A percentile compares a stretch with the other conserved stretches of the same genome.
Conservation (phyloP, 2,888 invertebrate species). For the Morpho deidamia region DNA sequence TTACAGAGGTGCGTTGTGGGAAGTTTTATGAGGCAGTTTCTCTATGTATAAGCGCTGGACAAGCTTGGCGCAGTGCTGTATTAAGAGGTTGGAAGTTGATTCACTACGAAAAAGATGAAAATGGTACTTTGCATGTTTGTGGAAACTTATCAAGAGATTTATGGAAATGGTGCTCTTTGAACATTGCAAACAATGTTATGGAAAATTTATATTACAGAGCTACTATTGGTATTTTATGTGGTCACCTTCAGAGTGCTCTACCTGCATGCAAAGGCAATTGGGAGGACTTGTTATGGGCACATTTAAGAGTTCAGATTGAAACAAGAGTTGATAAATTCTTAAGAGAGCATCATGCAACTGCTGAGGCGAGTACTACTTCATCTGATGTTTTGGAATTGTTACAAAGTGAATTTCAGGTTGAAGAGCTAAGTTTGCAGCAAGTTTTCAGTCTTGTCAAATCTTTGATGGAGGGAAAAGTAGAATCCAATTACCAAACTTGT, state of each 20-base stretch:
- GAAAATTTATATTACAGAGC: slow-evolving; percentile 80
- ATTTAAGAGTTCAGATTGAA: slow-evolving; percentile 89
- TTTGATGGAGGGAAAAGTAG: slow-evolving; percentile 75
- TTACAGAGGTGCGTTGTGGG: slow-evolving; percentile 90
- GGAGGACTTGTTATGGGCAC: slow-evolving; percentile 95
- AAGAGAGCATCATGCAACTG: slow-evolving; percentile 66
- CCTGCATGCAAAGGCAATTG: slow-evolving; percentile 87
- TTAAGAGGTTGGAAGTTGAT: slow-evolving; percentile 93
- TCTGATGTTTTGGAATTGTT: slow-evolving; percentile 59
- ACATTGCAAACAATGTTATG: slow-evolving; percentile 75
- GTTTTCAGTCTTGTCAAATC: slow-evolving; percentile 66
- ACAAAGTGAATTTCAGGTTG: slow-evolving; percentile 53
- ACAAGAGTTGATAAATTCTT: slow-evolving; percentile 85
- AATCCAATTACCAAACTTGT: slow-evolving; percentile 84
- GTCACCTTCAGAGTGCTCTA: slow-evolving; percentile 87
- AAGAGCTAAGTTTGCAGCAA: slow-evolving; percentile 61
- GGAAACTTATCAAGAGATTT: slow-evolving; percentile 91
- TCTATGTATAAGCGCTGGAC: slow-evolving; percentile 90
- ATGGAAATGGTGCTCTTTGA: slow-evolving; percentile 87
- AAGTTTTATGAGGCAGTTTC: slow-evolving; percentile 90
- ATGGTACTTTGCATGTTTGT: slow-evolving; percentile 78
- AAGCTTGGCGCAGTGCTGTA: slow-evolving; percentile 94
- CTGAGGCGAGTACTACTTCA: slow-evolving; percentile 61
- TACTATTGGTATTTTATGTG: slow-evolving; percentile 88
- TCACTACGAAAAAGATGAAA: slow-evolving; percentile 87